A percentile compares a stretch with the other conserved stretches of the same genome.
Conservation (phyloP, 2,113 vertebrate species). For the Nipponia nippon region DNA sequence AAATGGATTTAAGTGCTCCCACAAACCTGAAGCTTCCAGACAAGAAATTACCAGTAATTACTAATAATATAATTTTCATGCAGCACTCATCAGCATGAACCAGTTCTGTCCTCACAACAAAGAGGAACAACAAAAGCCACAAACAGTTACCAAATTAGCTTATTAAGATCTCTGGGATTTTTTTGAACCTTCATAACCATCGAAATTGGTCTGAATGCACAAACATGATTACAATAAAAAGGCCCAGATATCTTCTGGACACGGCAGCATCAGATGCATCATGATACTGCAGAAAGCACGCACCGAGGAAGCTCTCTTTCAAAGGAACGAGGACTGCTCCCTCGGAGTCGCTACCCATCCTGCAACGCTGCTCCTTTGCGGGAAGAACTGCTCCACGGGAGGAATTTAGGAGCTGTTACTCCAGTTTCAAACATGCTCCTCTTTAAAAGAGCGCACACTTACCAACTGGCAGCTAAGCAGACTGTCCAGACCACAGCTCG, state of each 20-base stretch:
- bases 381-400: not conserved
- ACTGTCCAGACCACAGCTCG: not conserved
- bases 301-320: not conserved
- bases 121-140: conserved; percentile 53
- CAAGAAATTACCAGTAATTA: conserved; percentile 63
- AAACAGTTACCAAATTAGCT: conserved; percentile 49
- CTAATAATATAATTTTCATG: conserved; percentile 59
- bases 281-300: not conserved
- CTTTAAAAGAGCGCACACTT: not conserved
- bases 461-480: not conserved
- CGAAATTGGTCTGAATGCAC: conserved; percentile 36
- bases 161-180: conserved; percentile 30
- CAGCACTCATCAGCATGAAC: conserved; percentile 31
- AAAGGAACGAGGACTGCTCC: not conserved
- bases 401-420: not conserved
- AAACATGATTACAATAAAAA: conserved; percentile 31
- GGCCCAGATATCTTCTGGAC: conserved; percentile 33
- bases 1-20: conserved; percentile 48
- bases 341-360: not conserved
- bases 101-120: conserved; percentile 52
- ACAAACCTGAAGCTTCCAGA: conserved; percentile 57
- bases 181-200: conserved; percentile 41
- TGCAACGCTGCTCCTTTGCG: not conserved
- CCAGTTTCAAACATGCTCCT: not conserved
- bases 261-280: not conserved